These are phyloP conservation scores for Bombylius discolor DNA, from an alignment of 2,888 invertebrate genomes.

Conservation along the genomic window DNA sequence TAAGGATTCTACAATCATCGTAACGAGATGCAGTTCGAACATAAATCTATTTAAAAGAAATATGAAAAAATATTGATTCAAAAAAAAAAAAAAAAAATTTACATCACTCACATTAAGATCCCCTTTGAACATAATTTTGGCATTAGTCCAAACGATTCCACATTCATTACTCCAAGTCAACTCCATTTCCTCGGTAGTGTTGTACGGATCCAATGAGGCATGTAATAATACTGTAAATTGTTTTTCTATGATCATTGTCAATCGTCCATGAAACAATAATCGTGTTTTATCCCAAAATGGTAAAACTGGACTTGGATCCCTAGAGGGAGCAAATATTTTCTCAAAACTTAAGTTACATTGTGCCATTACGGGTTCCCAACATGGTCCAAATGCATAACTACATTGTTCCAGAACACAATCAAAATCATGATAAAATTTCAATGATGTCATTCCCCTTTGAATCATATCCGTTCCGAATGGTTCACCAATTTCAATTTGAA, in stretches of 20 bases:
- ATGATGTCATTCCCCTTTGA: slow-evolving; percentile 81
- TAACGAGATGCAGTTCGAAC: slow-evolving; percentile 97
- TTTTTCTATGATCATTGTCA: slow-evolving; percentile 68
- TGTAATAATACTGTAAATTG: slow-evolving; percentile 85
- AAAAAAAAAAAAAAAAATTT: neutral
- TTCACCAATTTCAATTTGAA: slow-evolving; percentile 54
- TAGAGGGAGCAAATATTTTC: slow-evolving; percentile 71
- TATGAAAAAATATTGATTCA: neutral
- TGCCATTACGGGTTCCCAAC: slow-evolving; percentile 84
- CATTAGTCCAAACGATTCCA: slow-evolving; percentile 92
- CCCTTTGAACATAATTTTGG: slow-evolving; percentile 80
- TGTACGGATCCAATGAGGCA: slow-evolving; percentile 95
- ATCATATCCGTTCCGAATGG: slow-evolving; percentile 76
- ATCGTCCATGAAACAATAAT: slow-evolving; percentile 78
- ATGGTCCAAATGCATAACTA: slow-evolving; percentile 93
- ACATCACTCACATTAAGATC: slow-evolving; percentile 62
- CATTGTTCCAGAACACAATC: slow-evolving; percentile 84
- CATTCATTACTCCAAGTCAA: slow-evolving; percentile 80
- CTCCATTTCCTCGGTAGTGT: slow-evolving; percentile 98
- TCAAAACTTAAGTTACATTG: slow-evolving; percentile 56
- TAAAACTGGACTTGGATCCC: slow-evolving; percentile 85
- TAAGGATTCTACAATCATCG: slow-evolving; percentile 89
- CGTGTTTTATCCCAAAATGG: slow-evolving; percentile 98
- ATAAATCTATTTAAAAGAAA: slow-evolving; percentile 37
- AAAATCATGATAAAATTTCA: slow-evolving; percentile 96